Evolutionary conservation across 2,113 vertebrate genomes (phyloP).

Genomic region (Anhinga anhinga): DNA sequence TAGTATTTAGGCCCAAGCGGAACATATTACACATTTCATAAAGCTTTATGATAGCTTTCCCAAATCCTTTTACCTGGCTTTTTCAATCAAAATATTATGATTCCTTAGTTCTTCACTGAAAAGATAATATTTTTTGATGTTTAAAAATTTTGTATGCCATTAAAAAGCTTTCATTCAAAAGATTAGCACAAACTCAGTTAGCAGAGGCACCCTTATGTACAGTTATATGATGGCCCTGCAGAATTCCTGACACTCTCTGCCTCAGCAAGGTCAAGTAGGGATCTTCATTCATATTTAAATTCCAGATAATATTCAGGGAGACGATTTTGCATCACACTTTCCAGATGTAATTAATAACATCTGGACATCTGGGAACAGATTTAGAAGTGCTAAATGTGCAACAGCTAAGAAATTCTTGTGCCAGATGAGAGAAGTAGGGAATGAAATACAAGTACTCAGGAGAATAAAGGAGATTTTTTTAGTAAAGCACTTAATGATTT

Average conservation of each 20-base stretch:
- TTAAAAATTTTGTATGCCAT: neutral
- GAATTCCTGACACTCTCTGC: neutral
- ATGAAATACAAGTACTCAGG: neutral
- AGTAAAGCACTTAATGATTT: neutral
- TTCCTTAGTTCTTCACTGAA: neutral
- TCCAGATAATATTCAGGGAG: neutral
- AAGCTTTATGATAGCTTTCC: neutral
- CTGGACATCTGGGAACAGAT: constrained; percentile 21
- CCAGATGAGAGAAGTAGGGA: neutral
- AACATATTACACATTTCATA: neutral
- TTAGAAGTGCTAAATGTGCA: constrained; percentile 1
- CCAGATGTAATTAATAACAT: constrained; percentile 54
- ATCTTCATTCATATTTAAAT: constrained; percentile 38
- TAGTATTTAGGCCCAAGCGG: neutral
- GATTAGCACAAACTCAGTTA: neutral
- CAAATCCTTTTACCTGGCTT: neutral
- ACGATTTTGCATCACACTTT: constrained; percentile 4
- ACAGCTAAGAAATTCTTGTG: neutral
- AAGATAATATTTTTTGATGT: neutral
- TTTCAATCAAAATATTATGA: neutral
- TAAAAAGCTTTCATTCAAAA: neutral
- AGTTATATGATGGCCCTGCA: neutral
- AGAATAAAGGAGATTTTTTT: neutral
- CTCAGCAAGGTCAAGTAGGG: neutral
- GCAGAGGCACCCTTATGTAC: neutral